phyloP scores from a whole-genome alignment of 2,888 invertebrate genomes.

The Zaprionus lineosus region DNA sequence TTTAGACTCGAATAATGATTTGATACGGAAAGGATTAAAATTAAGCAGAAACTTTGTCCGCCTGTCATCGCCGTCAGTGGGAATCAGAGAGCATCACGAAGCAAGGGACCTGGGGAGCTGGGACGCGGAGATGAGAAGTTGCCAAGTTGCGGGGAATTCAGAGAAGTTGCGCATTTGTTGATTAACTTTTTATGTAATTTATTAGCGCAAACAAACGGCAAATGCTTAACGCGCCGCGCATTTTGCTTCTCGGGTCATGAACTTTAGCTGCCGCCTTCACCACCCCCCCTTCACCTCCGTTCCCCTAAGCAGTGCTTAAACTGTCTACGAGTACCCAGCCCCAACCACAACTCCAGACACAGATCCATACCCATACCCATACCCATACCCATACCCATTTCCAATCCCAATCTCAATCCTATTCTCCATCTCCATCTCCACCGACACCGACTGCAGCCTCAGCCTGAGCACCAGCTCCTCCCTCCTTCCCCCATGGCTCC shows the following conservation, averaged over 20 bases:
- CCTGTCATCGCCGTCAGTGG: conserved; percentile 18
- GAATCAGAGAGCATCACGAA: not conserved
- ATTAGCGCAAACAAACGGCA: conserved; percentile 64
- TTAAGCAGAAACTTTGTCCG: conserved; percentile 80
- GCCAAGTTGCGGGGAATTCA: no score
- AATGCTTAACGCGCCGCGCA: conserved; percentile 42
- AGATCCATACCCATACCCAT: not conserved
- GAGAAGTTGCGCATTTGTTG: conserved; percentile 67
- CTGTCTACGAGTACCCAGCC: no score
- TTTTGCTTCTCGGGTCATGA: conserved; percentile 66
- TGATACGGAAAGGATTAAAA: conserved; percentile 83
- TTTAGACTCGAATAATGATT: conserved; percentile 75
- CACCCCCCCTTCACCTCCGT: no score
- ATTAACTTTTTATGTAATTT: conserved; percentile 78
- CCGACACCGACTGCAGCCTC: not conserved
- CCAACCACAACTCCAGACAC: no score
- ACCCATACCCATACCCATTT: no score
- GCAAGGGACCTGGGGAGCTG: no score
- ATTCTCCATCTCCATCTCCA: not conserved
- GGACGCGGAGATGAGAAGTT: no score
- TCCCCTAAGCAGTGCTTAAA: no score
- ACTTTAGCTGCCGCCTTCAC: conserved; percentile 37
- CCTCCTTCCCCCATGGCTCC: not conserved
- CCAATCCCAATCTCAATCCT: not conserved
- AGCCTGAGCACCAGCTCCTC: not conserved